A percentile compares a stretch with the other conserved stretches of the same genome.
These are phyloP conservation scores for Sciurus niger DNA, from an alignment of 2,113 vertebrate genomes.

Conservation along the genomic window DNA sequence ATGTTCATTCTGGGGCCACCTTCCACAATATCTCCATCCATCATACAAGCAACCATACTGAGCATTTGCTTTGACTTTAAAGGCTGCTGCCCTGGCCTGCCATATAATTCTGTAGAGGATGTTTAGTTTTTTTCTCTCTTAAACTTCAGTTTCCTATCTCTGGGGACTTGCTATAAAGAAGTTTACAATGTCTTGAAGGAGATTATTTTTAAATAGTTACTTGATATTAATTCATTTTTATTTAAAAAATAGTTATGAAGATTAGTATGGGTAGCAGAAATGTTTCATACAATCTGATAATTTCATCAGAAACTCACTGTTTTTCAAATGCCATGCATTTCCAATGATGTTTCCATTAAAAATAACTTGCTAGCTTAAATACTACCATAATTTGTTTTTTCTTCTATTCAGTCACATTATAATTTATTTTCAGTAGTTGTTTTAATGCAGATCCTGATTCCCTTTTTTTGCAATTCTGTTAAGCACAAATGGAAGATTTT, in stretches of 20 bases:
- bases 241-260: slow-evolving; percentile 65
- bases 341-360: slow-evolving; percentile 44
- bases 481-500: slow-evolving; percentile 50
- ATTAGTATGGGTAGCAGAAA: slow-evolving; percentile 48
- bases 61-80: slow-evolving; percentile 54
- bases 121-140: slow-evolving; percentile 54
- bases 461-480: slow-evolving; percentile 47
- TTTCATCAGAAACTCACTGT: slow-evolving; percentile 55
- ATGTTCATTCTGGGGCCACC: slow-evolving; percentile 11
- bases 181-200: slow-evolving; percentile 24
- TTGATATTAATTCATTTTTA: slow-evolving; percentile 44
- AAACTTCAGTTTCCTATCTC: slow-evolving; percentile 14
- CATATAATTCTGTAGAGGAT: neutral
- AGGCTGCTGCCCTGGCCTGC: slow-evolving; percentile 4
- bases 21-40: neutral
- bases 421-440: slow-evolving; percentile 57
- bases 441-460: slow-evolving; percentile 34
- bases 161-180: slow-evolving; percentile 34
- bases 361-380: slow-evolving; percentile 59
- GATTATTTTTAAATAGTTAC: slow-evolving; percentile 70
- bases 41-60: neutral
- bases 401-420: slow-evolving; percentile 7
- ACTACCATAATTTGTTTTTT: slow-evolving; percentile 62
- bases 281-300: slow-evolving; percentile 53
- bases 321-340: slow-evolving; percentile 63